Base-by-base conservation (phyloP, 2,888 invertebrate genomes). In the Spisula subtruncata region DNA sequence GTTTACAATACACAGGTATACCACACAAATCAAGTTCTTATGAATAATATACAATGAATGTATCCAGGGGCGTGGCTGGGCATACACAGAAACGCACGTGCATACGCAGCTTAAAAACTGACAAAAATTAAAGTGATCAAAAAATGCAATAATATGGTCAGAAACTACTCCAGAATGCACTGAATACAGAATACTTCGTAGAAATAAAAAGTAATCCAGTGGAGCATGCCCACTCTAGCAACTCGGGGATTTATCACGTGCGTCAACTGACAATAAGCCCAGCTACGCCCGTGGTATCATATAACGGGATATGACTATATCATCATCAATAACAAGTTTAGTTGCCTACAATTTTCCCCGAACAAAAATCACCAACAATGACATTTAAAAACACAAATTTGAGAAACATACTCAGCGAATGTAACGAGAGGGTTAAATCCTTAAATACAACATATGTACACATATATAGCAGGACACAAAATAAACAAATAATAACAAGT, bases 1-100 rank as follows among this genome's bases (percentile, higher is more conserved):
- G 90, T 90, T 83, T 85, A 90, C 88, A 88, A 90, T 85, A 87
- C 75, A 32, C 32, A 89, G 41, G 81, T 85, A 86, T 80, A 86
- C 75, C 84, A 84, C 75, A 51, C n/a, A 35, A 35, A 66, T 46
- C 71, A 66, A 71, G 51, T 75, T 25, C 16, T 16, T 35, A 75
- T 75, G 29, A 75, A 32, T 35, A 75, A 75, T 75, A 18, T 75
- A 75, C 75, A 75, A 75, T 35, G 75, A 35, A 32, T 32, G 25
- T 32, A n/a, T n/a, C n/a, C n/a, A n/a, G n/a, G n/a, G n/a, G n/a
- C n/a, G n/a, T n/a, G n/a, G n/a, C n/a, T n/a, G n/a, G n/a, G n/a
- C n/a, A n/a, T n/a, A n/a, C n/a, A n/a, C n/a, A n/a, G n/a, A n/a
- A n/a, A n/a, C n/a, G n/a, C n/a, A n/a, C n/a, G n/a, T n/a, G n/a